These are phyloP conservation scores for Semicossyphus pulcher DNA, from an alignment of 2,113 vertebrate species.

Conservation along the genomic window DNA sequence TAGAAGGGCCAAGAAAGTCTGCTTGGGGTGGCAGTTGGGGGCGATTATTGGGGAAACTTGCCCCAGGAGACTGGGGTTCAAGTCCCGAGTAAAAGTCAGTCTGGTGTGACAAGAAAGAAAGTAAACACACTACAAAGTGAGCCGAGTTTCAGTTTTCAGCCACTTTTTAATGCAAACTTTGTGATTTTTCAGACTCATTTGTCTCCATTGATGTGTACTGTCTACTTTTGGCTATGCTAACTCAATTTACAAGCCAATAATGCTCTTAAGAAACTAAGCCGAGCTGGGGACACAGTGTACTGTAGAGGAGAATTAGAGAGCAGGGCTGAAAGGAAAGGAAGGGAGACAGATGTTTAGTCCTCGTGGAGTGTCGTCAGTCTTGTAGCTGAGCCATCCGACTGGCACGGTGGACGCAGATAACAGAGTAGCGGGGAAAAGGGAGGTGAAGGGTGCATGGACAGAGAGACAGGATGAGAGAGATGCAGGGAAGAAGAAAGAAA, in stretches of 20 bases:
- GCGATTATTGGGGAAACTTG: no score
- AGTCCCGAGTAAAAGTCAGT: no score
- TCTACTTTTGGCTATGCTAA: conserved; percentile 33
- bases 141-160: no score
- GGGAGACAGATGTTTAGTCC: conserved; percentile 47
- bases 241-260: conserved; percentile 47
- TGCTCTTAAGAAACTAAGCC: conserved; percentile 35
- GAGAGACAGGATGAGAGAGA: neutral
- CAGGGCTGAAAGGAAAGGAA: neutral
- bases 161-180: conserved; percentile 13
- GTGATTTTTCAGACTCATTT: conserved; percentile 19
- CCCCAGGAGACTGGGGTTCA: no score
- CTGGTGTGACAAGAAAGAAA: no score
- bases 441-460: conserved; percentile 2
- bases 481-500: conserved; percentile 1
- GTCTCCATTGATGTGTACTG: conserved; percentile 22
- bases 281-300: conserved; percentile 22
- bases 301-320: conserved; percentile 37
- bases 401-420: conserved; percentile 28
- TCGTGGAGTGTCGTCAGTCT: conserved; percentile 23
- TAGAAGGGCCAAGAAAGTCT: no score
- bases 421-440: conserved; percentile 26
- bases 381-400: conserved; percentile 40
- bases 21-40: no score
- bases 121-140: no score